A percentile compares a stretch with the other conserved stretches of the same genome.
Evolutionary conservation across 30 jellyfish, hydroid and myxozoan species (phyloP).

Genomic region (Clytia hemisphaerica): DNA sequence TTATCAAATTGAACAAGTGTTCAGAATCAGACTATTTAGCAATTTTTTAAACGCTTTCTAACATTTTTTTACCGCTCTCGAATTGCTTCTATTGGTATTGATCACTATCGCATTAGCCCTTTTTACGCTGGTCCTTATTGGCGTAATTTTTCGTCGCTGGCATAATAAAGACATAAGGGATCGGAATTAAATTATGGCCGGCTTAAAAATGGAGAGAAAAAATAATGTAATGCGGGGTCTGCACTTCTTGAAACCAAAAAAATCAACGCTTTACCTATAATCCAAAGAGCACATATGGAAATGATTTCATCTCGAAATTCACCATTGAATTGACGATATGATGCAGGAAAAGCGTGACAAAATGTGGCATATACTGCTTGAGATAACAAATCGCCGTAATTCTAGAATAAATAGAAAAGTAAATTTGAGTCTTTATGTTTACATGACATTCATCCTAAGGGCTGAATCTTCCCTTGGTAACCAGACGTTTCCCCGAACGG

Average conservation of each 20-base stretch:
- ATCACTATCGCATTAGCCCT: no score
- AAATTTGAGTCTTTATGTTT: not conserved
- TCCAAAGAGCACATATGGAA: constrained; percentile 41
- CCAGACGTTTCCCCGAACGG: no score
- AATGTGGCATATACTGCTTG: constrained; percentile 63
- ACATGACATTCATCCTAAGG: not conserved
- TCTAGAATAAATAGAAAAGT: constrained; percentile 16
- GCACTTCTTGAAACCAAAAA: not conserved
- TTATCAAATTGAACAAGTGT: not conserved
- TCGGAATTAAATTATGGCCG: not conserved
- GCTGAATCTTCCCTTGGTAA: not conserved
- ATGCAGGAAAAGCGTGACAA: constrained; percentile 76
- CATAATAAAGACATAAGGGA: no score
- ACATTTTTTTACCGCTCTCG: no score
- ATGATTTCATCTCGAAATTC: constrained; percentile 53
- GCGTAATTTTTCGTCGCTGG: no score
- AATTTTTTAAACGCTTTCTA: no score
- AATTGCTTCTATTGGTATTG: no score
- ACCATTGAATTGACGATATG: constrained; percentile 79
- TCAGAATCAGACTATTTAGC: no score
- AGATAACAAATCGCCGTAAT: constrained; percentile 54
- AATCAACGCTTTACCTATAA: constrained; percentile 76
- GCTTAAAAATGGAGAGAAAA: not conserved
- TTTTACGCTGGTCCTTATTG: no score
- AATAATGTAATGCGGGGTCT: not conserved